These are phyloP conservation scores for Osmerus eperlanus DNA, from an alignment of 2,113 vertebrate genomes.

Conservation along the genomic window DNA sequence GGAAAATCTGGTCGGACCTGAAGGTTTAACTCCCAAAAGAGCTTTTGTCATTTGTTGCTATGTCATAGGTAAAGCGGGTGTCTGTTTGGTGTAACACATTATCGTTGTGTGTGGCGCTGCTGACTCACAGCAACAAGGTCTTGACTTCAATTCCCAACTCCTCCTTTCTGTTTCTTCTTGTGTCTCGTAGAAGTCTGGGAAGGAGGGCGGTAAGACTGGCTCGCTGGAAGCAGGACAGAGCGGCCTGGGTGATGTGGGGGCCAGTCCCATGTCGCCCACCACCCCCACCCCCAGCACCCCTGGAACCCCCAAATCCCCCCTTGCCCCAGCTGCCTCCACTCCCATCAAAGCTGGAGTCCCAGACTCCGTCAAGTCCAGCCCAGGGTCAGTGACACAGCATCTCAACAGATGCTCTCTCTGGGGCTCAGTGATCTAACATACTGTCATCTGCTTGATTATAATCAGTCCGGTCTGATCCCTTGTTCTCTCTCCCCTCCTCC, in stretches of 20 bases:
- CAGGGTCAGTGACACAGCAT: slow-evolving; percentile 71
- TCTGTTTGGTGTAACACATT: too few relatives aligned
- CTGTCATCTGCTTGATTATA: background rate
- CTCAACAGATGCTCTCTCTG: background rate
- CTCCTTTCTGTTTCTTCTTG: background rate
- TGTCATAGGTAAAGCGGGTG: too few relatives aligned
- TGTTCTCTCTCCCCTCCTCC: fast-evolving
- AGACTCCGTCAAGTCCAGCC: slow-evolving; percentile 81
- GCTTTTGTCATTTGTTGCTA: background rate
- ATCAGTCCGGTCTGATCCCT: background rate
- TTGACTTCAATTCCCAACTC: background rate
- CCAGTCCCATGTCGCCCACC: slow-evolving; percentile 75
- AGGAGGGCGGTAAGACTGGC: slow-evolving; percentile 81
- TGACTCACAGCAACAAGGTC: background rate
- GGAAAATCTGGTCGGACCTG: background rate
- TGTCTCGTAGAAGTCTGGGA: slow-evolving; percentile 82
- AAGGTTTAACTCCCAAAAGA: background rate
- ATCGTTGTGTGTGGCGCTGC: too few relatives aligned
- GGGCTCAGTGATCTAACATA: background rate
- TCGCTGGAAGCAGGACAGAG: slow-evolving; percentile 75
- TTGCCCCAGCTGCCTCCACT: slow-evolving; percentile 67
- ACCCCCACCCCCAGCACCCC: slow-evolving; percentile 71
- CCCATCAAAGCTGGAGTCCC: slow-evolving; percentile 77
- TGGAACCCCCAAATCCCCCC: slow-evolving; percentile 83
- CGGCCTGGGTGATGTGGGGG: slow-evolving; percentile 53